Evolutionary conservation across 2,797 vertebrate genomes (phyloP).

Genomic region (Pseudopleuronectes americanus): DNA sequence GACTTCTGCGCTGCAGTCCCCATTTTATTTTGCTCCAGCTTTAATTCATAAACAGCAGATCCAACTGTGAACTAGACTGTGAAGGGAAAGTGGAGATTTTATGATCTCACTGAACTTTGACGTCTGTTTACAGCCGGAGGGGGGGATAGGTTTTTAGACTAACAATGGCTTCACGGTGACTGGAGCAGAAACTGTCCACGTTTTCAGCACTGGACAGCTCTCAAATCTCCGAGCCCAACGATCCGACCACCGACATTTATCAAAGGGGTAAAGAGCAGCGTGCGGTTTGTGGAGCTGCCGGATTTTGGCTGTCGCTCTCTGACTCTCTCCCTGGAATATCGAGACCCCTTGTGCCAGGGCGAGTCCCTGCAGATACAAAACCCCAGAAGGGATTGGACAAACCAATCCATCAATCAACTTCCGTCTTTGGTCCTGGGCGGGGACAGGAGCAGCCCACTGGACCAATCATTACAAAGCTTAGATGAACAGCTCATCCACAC

Average conservation of each 20-base stretch:
- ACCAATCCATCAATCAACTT: slow-evolving; percentile 75
- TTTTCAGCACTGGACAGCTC: slow-evolving; percentile 83
- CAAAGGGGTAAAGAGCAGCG: slow-evolving; percentile 19
- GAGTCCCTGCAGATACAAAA: slow-evolving; percentile 39
- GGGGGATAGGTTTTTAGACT: slow-evolving; percentile 27
- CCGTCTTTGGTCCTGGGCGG: slow-evolving; percentile 69
- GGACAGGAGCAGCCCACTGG: slow-evolving; percentile 66
- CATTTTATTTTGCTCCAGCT: slow-evolving; percentile 9
- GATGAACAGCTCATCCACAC: slow-evolving; percentile 76
- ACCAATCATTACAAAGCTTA: slow-evolving; percentile 72
- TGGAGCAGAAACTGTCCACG: slow-evolving; percentile 37
- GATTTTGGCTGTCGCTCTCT: slow-evolving; percentile 4
- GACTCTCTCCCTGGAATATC: slow-evolving; percentile 45
- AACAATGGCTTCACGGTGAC: slow-evolving; percentile 47
- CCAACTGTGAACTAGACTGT: slow-evolving; percentile 22
- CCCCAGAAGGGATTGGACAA: slow-evolving; percentile 72
- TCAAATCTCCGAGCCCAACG: slow-evolving; percentile 38
- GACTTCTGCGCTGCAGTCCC: slow-evolving; percentile 12
- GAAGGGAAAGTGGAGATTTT: slow-evolving; percentile 35
- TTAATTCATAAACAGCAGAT: slow-evolving; percentile 30
- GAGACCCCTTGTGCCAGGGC: slow-evolving; percentile 38
- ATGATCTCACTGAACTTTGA: slow-evolving; percentile 55
- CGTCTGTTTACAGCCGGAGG: slow-evolving; percentile 36
- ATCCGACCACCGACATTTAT: slow-evolving; percentile 24
- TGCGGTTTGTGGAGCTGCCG: slow-evolving; percentile 32